Evolutionary conservation across 1,140 invertebrate genomes (phyloP).

Genomic region (Maconellicoccus hirsutus): DNA sequence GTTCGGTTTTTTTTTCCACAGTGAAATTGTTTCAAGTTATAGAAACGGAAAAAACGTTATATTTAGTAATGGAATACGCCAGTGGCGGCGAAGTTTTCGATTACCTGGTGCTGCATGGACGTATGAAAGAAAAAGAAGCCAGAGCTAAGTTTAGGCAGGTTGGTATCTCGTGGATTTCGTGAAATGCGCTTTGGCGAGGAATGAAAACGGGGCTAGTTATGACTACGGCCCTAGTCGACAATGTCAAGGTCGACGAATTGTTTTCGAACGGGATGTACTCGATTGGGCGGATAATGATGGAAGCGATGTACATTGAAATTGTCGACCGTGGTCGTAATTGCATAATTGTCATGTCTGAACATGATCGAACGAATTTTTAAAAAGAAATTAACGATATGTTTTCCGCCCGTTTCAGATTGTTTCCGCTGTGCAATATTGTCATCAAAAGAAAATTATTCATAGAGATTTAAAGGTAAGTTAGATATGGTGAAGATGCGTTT

Average conservation of each 20-base stretch:
- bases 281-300: too few relatives aligned
- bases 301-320: too few relatives aligned
- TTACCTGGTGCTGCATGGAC: constrained; percentile 86
- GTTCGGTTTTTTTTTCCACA: constrained; percentile 35
- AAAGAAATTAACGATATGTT: too few relatives aligned
- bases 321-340: too few relatives aligned
- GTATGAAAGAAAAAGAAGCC: constrained; percentile 82
- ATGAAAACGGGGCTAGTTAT: too few relatives aligned
- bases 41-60: constrained; percentile 98
- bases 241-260: too few relatives aligned
- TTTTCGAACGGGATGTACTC: too few relatives aligned
- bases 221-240: too few relatives aligned
- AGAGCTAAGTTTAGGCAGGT: constrained; percentile 89
- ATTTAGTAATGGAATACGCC: constrained; percentile 99
- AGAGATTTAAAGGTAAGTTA: constrained; percentile 67
- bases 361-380: not conserved
- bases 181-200: too few relatives aligned
- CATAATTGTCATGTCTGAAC: too few relatives aligned
- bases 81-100: constrained; percentile 97
- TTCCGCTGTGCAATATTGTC: constrained; percentile 95
- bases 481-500: too few relatives aligned
- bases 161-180: constrained; percentile 26
- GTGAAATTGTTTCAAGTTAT: constrained; percentile 99
- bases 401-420: constrained; percentile 53
- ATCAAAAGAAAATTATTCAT: constrained; percentile 99